phyloP scores from a whole-genome alignment of 2,888 invertebrate genomes.

The Blastobasis adustella region DNA sequence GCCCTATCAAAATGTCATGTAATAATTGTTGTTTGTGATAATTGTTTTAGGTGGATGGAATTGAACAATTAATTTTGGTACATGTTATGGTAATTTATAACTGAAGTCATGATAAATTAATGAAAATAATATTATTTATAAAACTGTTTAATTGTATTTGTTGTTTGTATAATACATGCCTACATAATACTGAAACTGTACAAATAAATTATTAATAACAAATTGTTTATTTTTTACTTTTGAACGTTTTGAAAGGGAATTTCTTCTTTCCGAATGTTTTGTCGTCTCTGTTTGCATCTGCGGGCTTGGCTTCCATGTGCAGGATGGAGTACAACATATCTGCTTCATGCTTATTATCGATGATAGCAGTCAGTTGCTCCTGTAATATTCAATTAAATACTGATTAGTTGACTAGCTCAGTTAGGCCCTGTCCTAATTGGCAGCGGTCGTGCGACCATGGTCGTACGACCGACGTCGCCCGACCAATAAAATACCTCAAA shows the following conservation, averaged over 20 bases:
- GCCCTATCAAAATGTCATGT: no score
- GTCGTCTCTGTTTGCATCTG: constrained; percentile 54
- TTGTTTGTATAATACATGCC: neutral
- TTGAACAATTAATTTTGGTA: no score
- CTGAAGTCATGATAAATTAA: no score
- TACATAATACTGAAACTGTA: constrained; percentile 1
- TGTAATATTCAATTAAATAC: constrained; percentile 35
- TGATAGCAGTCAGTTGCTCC: constrained; percentile 80
- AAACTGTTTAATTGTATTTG: constrained; percentile 5
- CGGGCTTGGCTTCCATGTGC: constrained; percentile 77
- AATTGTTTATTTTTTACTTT: constrained; percentile 33
- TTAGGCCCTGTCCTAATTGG: no score
- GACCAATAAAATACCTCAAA: no score
- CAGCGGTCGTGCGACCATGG: no score
- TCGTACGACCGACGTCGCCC: no score
- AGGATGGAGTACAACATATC: constrained; percentile 80
- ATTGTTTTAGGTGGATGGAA: no score
- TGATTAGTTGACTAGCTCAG: no score
- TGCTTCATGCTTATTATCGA: constrained; percentile 83
- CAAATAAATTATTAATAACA: constrained; percentile 19
- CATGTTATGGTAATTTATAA: no score
- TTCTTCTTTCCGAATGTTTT: constrained; percentile 50
- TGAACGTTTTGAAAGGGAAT: constrained; percentile 41
- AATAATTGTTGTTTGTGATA: no score
- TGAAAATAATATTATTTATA: neutral